Base-by-base conservation (phyloP, 2,113 vertebrate genomes). In the Thamnaconus septentrionalis region DNA sequence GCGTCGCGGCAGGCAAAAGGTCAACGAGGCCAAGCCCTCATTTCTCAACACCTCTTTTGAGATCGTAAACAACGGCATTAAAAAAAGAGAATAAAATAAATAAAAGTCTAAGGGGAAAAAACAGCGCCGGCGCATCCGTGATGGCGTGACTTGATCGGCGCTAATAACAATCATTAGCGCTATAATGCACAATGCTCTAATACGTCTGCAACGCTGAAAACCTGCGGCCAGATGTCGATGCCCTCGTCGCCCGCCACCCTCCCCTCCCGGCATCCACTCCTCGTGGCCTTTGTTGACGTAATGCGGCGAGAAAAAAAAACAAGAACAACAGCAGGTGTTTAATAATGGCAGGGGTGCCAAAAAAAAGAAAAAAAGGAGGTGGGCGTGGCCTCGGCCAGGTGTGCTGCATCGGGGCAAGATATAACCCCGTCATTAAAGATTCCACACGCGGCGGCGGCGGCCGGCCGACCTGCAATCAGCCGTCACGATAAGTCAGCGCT, bases 381-480 rank as follows among this genome's bases (percentile, higher is more conserved):
- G 9, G 85, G 84, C 71, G 82, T 53, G 9, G 61, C 58, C 55
- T 66, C 9, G 69, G 85, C 91, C 92, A 92, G 92, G 90, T 93
- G 92, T 91, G 79, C 86, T 53, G 48, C 61, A 10, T 76, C 8
- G 31, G 53, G 53, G 64, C 73, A 66, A 63, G 81, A 87, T 88
- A 92, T 31, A 31, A 31, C 89, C 90, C 88, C 42, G 69, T 92
- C 79, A 93, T 93, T 92, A 92, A 87, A 88, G 69, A 85, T 91
- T 86, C 80, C 78, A 71, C 82, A 78, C 66, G 59, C 48, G 73
- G 57, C 56, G 40, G 73, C 69, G 59, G 71, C 43, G 47, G 43
- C 49, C 50, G 58, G 79, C 70, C 73, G 83, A 84, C 71, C 79
- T 61, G 46, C 79, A 81, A 84, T 85, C 58, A 83, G 81, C 82